Evolutionary conservation across 1,140 invertebrate genomes (phyloP).

Genomic region (Drosophila aff.): DNA sequence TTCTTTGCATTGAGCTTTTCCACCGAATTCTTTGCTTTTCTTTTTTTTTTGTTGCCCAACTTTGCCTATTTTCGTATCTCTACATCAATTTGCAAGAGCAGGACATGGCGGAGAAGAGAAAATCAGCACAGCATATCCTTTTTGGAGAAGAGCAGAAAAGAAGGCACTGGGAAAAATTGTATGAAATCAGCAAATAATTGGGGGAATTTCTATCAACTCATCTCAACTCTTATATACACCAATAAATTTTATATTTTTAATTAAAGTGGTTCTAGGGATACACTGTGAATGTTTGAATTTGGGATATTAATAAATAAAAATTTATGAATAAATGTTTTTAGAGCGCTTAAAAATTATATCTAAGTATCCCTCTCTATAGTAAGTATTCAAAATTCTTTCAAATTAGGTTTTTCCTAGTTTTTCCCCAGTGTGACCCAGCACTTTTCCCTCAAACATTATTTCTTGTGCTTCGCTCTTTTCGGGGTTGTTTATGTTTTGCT

Average conservation of each 20-base stretch:
- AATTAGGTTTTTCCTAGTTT: background rate
- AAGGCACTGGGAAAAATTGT: constrained; percentile 8
- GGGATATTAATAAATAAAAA: background rate
- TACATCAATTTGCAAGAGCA: constrained; percentile 29
- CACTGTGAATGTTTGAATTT: background rate
- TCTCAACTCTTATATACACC: background rate
- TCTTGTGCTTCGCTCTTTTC: constrained; percentile 49
- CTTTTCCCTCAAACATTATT: constrained; percentile 15
- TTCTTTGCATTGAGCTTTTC: constrained; percentile 75
- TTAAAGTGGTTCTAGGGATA: background rate
- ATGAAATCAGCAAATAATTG: background rate
- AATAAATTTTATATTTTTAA: background rate
- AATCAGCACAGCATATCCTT: constrained; percentile 34
- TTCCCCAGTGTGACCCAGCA: constrained; percentile 17
- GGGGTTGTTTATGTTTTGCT: constrained; percentile 78
- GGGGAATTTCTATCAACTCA: background rate
- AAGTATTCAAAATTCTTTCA: fast-evolving
- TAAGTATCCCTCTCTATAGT: background rate
- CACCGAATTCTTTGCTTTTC: constrained; percentile 53
- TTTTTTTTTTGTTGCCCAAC: constrained; percentile 15
- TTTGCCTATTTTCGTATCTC: constrained; percentile 71
- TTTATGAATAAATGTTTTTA: no score
- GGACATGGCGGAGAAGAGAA: constrained; percentile 21
- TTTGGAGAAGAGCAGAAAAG: constrained; percentile 10
- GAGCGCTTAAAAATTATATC: background rate